Conservation (phyloP, 2,888 invertebrate species). For the Onchidella celtica region DNA sequence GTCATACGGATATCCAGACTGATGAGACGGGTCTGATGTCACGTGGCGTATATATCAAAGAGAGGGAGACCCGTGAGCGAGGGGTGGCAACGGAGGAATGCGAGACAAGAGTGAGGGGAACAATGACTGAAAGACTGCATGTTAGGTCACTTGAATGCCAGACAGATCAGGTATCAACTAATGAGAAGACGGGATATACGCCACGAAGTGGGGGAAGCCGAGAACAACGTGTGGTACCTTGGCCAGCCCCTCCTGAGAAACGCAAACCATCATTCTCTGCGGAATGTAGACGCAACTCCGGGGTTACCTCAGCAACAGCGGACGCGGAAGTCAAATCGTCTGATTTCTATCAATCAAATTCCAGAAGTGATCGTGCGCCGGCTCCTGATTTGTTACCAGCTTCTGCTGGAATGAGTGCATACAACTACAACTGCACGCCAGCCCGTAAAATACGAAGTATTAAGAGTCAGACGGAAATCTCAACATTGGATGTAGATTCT, state of each 20-base stretch:
- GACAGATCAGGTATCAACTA: conserved; percentile 47
- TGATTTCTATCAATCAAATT: conserved; percentile 51
- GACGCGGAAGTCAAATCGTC: conserved; percentile 2
- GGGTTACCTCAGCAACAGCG: background rate
- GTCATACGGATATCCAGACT: conserved; percentile 48
- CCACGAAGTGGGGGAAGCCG: background rate
- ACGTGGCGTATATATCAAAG: conserved; percentile 42
- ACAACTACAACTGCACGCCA: conserved; percentile 39
- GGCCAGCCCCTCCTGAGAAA: background rate
- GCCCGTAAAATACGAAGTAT: conserved; percentile 52
- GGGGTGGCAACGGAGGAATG: conserved; percentile 33
- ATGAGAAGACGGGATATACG: background rate
- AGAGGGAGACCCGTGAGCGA: conserved; percentile 40
- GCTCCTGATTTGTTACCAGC: conserved; percentile 50
- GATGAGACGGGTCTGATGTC: conserved; percentile 24
- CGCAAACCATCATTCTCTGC: background rate
- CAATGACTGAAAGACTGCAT: conserved; percentile 55
- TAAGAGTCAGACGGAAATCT: conserved; percentile 57
- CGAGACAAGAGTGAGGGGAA: conserved; percentile 54
- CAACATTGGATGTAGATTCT: conserved; percentile 33
- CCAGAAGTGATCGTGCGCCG: conserved; percentile 49
- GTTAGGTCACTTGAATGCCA: conserved; percentile 53
- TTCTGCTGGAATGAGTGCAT: conserved; percentile 27
- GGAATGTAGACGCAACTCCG: background rate
- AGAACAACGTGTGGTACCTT: conserved; percentile 19